Percentiles rank a stretch among this genome's conserved stretches.
These are phyloP conservation scores for Marmota monax DNA, from an alignment of 2,113 vertebrate genomes.

Conservation along the genomic window DNA sequence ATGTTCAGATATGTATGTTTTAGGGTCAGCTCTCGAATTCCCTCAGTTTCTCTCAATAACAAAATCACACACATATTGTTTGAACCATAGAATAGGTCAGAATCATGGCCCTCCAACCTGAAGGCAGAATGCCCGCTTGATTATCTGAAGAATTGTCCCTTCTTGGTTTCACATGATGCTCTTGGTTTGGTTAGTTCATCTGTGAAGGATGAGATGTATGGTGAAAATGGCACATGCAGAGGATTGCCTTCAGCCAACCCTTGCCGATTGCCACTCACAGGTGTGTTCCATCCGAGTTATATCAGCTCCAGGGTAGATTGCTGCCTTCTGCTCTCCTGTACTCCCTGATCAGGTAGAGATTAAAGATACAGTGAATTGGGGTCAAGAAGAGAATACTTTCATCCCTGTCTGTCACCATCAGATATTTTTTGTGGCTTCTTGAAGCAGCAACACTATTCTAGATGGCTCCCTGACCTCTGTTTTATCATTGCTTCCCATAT, in stretches of 20 bases:
- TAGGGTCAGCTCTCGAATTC: neutral
- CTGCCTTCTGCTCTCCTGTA: neutral
- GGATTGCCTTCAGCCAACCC: too few species aligned
- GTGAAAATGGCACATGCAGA: neutral
- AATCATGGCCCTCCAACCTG: neutral
- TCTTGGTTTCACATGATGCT: constrained; percentile 17
- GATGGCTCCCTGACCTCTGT: neutral
- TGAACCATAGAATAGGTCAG: neutral
- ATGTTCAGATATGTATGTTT: neutral
- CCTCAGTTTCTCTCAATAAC: neutral
- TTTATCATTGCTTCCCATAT: neutral
- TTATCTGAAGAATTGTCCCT: neutral
- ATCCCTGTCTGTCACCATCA: neutral
- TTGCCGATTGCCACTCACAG: neutral
- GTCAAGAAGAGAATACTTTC: neutral
- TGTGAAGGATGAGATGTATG: neutral
- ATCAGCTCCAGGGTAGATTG: fast-evolving
- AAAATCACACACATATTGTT: neutral
- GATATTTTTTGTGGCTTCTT: neutral
- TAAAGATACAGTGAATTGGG: neutral
- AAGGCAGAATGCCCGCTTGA: neutral
- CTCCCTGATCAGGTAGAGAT: neutral
- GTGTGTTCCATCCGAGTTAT: fast-evolving
- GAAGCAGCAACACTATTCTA: neutral
- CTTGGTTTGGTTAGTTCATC: neutral